These are phyloP conservation scores for Drosophila neotestacea DNA, from an alignment of 2,888 invertebrate species.

Conservation along the genomic window DNA sequence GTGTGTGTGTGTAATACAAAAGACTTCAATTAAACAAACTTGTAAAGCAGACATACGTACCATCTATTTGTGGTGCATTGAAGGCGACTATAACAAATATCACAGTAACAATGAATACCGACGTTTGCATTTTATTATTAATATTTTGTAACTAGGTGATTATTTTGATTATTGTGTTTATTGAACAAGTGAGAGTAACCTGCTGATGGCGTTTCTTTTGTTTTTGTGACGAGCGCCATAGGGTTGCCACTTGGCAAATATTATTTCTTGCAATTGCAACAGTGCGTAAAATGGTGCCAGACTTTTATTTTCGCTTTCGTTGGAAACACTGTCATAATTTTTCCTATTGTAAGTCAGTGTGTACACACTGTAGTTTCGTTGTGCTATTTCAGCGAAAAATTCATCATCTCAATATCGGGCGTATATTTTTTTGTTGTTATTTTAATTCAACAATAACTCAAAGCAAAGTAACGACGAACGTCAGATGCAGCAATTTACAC, in stretches of 20 bases:
- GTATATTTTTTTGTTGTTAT: conserved; percentile 56
- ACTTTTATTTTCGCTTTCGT: not conserved
- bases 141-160: not conserved
- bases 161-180: conserved; percentile 16
- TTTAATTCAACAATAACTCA: conserved; percentile 51
- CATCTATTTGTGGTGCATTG: conserved; percentile 56
- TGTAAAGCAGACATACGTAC: conserved; percentile 53
- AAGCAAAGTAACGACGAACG: conserved; percentile 37
- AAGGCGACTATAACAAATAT: conserved; percentile 60
- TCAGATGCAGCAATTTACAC: conserved; percentile 39
- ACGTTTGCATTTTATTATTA: conserved; percentile 41
- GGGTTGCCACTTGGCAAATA: conserved; percentile 25
- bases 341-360: conserved; percentile 36
- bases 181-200: conserved; percentile 29
- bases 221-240: conserved; percentile 25
- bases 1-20: conserved; percentile 31
- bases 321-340: conserved; percentile 38
- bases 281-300: conserved; percentile 28
- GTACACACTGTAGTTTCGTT: conserved; percentile 62
- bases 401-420: conserved; percentile 58
- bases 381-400: conserved; percentile 61
- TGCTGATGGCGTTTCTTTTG: conserved; percentile 12
- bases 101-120: conserved; percentile 56
- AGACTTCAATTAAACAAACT: conserved; percentile 51
- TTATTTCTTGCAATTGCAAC: conserved; percentile 20